Base-by-base conservation (phyloP, 2,888 invertebrate genomes). In the Agapetus fuscipes region DNA sequence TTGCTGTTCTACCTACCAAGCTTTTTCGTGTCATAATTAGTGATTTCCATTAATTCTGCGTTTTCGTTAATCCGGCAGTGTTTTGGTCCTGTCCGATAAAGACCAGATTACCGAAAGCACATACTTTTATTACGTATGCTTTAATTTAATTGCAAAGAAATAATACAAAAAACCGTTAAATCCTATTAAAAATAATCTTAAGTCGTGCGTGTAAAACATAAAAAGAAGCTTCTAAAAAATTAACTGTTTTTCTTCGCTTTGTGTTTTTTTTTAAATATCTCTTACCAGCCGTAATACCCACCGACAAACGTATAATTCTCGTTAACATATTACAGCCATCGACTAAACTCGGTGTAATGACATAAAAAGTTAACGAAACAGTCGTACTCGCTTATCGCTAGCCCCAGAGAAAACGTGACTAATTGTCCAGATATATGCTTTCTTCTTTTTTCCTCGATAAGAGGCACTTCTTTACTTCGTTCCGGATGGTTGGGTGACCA, bases 401-500 rank as follows among this genome's bases (percentile, higher is more conserved):
- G 20, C 35, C 37, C 25, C 35, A 30, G 33, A 28, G 30, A 33
- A 42, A 39, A 42, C 41, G 45, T 45, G 45, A 45, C 42, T 45
- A 45, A 42, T 45, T 45, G 45, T 28, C 41, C 33, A 39, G 43
- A 39, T 43, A 39, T 20, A 20, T 20, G 34, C 38, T 39, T 43
- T 43, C 39, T 39, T 39, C 28, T 29, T 39, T 39, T 39, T 39
- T 24, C 20, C 9, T 20, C 24, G 35, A 35, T 28, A 35, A 17
- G 15, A 12, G 10, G 12, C 12, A 7, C 12, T 12, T 27, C n/a
- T 27, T 27, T n/a, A 12, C 11, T 20, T 17, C 17, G 24, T 16
- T 15, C 11, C 20, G 28, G 16, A 24, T 25, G 3, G 34, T 33
- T 15, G 30, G 39, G 14, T 29, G 25, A 39, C 39, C 39, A 39